phyloP scores from a whole-genome alignment of 2,797 vertebrate species.

The Danio aesculapii region DNA sequence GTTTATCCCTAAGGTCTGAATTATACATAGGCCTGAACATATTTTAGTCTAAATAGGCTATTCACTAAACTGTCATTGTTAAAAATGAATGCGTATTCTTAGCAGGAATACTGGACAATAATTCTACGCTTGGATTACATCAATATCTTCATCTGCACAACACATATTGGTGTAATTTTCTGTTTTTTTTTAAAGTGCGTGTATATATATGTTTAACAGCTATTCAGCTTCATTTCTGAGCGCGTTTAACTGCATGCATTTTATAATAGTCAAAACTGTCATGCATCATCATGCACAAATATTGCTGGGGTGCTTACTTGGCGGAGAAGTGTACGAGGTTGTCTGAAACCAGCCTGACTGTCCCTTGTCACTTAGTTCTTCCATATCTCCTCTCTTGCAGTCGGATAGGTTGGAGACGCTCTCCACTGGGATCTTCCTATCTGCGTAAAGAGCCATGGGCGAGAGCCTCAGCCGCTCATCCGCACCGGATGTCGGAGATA shows the following conservation, averaged over 20 bases:
- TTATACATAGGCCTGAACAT: neutral
- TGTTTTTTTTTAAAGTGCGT: too few relatives aligned
- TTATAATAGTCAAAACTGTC: neutral
- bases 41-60: neutral
- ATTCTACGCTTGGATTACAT: neutral
- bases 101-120: neutral
- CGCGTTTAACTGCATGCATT: neutral
- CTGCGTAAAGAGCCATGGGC: conserved; percentile 66
- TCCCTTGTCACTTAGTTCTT: conserved; percentile 74
- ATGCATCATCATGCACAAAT: neutral
- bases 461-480: conserved; percentile 71
- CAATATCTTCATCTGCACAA: neutral
- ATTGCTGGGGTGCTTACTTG: conserved; percentile 78
- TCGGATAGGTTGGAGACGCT: conserved; percentile 61
- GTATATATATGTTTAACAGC: too few relatives aligned
- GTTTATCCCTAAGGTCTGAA: neutral
- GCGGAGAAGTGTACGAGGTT: conserved; percentile 71
- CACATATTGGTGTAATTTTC: neutral
- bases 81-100: neutral
- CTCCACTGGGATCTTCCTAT: conserved; percentile 58
- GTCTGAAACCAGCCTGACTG: conserved; percentile 74
- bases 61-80: neutral
- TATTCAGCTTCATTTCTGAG: neutral
- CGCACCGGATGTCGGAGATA: conserved; percentile 51
- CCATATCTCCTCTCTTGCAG: conserved; percentile 70